Percentiles rank a stretch among this genome's conserved stretches.
Evolutionary conservation across 2,888 invertebrate species (phyloP).

Genomic region (Nineta flava): DNA sequence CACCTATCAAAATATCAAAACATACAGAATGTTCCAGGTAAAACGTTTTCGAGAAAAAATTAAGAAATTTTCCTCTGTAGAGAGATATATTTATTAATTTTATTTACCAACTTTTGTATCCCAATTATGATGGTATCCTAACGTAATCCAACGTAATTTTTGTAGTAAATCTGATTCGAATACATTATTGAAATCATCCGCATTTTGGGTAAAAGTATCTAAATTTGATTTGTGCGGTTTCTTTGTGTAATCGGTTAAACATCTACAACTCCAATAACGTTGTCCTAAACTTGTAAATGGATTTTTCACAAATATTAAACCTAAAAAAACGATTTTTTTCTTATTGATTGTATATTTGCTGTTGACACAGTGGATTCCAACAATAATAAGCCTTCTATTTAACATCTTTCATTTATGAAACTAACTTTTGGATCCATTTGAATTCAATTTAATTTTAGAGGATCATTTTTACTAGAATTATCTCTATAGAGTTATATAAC

Average conservation of each 20-base stretch:
- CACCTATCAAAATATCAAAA: conserved; percentile 27
- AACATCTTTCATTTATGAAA: too few relatives aligned
- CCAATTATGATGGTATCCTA: conserved; percentile 98
- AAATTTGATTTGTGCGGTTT: conserved; percentile 57
- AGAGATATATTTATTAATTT: conserved; percentile 7
- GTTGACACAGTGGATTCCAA: too few relatives aligned
- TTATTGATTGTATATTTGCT: too few relatives aligned
- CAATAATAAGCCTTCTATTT: too few relatives aligned
- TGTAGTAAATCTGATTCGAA: conserved; percentile 29
- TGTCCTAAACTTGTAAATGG: conserved; percentile 68
- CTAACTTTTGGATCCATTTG: too few relatives aligned
- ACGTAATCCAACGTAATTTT: conserved; percentile 79
- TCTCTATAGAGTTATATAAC: too few relatives aligned
- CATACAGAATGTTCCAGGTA: conserved; percentile 6
- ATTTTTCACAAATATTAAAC: conserved; percentile 67
- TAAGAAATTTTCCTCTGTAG: conserved; percentile 16
- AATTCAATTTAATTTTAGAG: too few relatives aligned
- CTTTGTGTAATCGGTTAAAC: conserved; percentile 58
- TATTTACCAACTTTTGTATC: conserved; percentile 56
- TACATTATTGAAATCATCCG: conserved; percentile 48
- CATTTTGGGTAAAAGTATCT: conserved; percentile 31
- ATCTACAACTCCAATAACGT: conserved; percentile 66
- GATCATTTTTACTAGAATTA: too few relatives aligned
- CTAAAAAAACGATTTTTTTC: conserved; percentile 22
- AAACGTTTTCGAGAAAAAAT: conserved; percentile 10